These are phyloP conservation scores for Psix sp. DNA, from an alignment of 1,140 invertebrate species.

Conservation along the genomic window DNA sequence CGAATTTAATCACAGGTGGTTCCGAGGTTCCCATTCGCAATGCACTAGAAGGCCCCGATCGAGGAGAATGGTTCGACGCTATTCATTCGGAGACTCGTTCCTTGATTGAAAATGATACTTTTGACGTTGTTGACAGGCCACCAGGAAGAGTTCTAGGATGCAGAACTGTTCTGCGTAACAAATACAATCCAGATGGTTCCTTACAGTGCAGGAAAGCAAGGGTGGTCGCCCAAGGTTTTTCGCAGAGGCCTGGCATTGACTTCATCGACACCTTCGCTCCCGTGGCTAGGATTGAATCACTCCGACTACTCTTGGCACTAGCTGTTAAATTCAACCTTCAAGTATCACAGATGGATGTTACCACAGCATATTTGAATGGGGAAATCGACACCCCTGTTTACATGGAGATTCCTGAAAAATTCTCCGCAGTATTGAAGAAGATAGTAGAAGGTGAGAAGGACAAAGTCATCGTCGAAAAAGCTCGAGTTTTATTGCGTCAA, in stretches of 20 bases:
- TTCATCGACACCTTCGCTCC: conserved; percentile 8
- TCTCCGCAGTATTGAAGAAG: too few species aligned
- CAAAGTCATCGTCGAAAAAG: too few species aligned
- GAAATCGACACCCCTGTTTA: conserved; percentile 1
- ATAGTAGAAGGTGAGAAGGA: too few species aligned
- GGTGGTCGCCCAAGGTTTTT: conserved; percentile 39
- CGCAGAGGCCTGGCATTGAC: conserved; percentile 22
- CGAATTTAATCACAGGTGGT: background rate
- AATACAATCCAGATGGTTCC: conserved; percentile 9
- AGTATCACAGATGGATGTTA: background rate
- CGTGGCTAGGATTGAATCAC: background rate
- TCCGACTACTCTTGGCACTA: background rate
- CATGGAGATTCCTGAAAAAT: background rate
- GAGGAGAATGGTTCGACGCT: conserved; percentile 19
- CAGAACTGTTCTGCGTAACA: conserved; percentile 25
- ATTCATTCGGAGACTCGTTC: conserved; percentile 23
- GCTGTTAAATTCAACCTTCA: background rate
- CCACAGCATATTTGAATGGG: conserved; percentile 2
- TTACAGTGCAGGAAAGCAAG: conserved; percentile 38
- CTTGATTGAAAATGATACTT: conserved; percentile 36
- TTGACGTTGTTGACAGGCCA: conserved; percentile 20
- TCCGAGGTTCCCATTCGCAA: conserved; percentile 3
- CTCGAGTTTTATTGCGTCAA: too few species aligned
- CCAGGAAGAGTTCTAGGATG: conserved; percentile 8
- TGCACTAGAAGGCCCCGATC: conserved; percentile 19